phyloP scores from a whole-genome alignment of 2,888 invertebrate genomes.

The Ptychoptera albimana region DNA sequence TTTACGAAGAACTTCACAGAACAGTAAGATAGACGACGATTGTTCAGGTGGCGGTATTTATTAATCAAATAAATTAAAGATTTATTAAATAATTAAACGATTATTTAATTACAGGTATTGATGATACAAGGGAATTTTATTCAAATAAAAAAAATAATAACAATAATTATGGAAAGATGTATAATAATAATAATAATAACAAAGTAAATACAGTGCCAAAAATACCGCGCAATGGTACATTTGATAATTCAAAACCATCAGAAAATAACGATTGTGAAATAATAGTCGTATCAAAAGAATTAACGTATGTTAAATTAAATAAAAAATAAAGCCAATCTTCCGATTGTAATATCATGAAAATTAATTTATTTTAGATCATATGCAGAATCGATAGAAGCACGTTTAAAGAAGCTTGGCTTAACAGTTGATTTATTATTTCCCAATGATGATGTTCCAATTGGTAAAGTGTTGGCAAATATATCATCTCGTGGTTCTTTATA shows the following conservation, averaged over 20 bases:
- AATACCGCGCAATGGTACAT: background rate
- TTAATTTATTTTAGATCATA: conserved; percentile 36
- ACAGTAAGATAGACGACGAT: too few relatives aligned
- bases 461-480: conserved; percentile 68
- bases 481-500: conserved; percentile 78
- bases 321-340: too few relatives aligned
- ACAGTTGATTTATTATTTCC: conserved; percentile 81
- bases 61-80: too few relatives aligned
- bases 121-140: conserved; percentile 9
- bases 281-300: conserved; percentile 63
- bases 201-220: too few relatives aligned
- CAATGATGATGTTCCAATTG: conserved; percentile 73
- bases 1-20: too few relatives aligned
- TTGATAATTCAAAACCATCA: background rate
- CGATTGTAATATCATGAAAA: too few relatives aligned
- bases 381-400: conserved; percentile 73
- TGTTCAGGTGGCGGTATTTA: too few relatives aligned
- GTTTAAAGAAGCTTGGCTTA: conserved; percentile 60
- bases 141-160: too few relatives aligned
- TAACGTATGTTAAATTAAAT: conserved; percentile 47
- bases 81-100: background rate
- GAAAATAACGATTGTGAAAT: conserved; percentile 83
- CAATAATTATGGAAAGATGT: too few relatives aligned
- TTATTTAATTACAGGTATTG: conserved; percentile 9
- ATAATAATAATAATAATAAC: too few relatives aligned